Evolutionary conservation across 1,140 invertebrate genomes (phyloP), one percentile per base, ranked within the genome.

Genomic region (Subanguina moxae): DNA sequence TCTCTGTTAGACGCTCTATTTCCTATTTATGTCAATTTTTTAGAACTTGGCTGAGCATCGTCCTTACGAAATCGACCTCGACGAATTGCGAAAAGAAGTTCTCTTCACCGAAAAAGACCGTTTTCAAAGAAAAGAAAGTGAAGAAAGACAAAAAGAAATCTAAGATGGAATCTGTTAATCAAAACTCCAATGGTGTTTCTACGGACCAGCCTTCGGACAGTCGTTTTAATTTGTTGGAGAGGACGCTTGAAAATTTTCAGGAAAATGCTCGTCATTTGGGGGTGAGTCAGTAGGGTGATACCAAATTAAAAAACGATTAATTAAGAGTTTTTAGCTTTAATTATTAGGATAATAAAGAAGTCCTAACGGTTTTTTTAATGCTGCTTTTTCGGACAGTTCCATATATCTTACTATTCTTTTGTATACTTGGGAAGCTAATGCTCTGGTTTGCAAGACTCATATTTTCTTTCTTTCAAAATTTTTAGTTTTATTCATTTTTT

Each of bases 201-300:
- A 5, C 48, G 23, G 48, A 52, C 17, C 48, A 52, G 15, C 3
- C 28, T 8, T 30, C 42, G 13, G 67, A 79, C 28, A 64, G 43
- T 42, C 71, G 70, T 56, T 82, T 78, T 30, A 43, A 64, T 9
- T 61, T 63, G n/a, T 64, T 82, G 21, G 80, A 80, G 45, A 64
- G 70, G n/a, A 80, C 74, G 21, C 61, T 82, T 23, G 78, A 80
- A 52, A 74, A 82, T 43, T 77, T 82, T 61, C 77, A 78, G 74
- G 94, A 98, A 86, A 97, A 97, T 86, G 92, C 96, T 0, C 87
- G 94, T 32, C 93, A 97, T 85, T 91, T 97, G 75, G 90, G 94
- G 63, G 97, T 97, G 11, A 38, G 32, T 38, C 11, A 38, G 32
- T 38, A 11, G 32, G 32, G 32, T 38, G 11, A 38, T 11, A 38